These are phyloP conservation scores for Episyrphus balteatus DNA, from an alignment of 1,140 invertebrate species.

Conservation along the genomic window DNA sequence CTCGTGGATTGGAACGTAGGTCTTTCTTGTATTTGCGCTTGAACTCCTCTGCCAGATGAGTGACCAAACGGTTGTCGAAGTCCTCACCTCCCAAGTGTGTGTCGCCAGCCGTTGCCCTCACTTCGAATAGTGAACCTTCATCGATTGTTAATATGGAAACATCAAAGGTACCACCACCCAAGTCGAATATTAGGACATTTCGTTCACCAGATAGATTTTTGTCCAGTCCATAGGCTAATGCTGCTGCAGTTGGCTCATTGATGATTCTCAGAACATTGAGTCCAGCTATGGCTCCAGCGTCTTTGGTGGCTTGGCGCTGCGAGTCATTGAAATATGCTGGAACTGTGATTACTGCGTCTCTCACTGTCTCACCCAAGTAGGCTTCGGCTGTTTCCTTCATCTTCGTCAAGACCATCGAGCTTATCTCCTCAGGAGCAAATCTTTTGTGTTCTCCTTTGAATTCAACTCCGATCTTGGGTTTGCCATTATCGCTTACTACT, in stretches of 20 bases:
- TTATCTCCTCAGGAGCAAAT: slow-evolving; percentile 67
- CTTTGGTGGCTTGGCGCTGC: slow-evolving; percentile 53
- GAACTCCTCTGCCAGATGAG: slow-evolving; percentile 65
- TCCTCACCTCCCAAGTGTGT: slow-evolving; percentile 65
- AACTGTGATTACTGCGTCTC: slow-evolving; percentile 49
- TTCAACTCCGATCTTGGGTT: slow-evolving; percentile 59
- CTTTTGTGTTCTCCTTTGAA: slow-evolving; percentile 62
- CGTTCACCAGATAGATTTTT: slow-evolving; percentile 64
- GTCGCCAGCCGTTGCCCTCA: slow-evolving; percentile 64
- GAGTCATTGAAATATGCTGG: slow-evolving; percentile 55
- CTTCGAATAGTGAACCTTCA: slow-evolving; percentile 70
- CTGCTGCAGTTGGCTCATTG: slow-evolving; percentile 63
- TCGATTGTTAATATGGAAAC: slow-evolving; percentile 79
- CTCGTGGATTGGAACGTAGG: slow-evolving; percentile 58
- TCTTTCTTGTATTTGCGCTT: slow-evolving; percentile 76
- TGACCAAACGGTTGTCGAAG: slow-evolving; percentile 72
- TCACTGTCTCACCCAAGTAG: slow-evolving; percentile 58
- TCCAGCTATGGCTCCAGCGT: slow-evolving; percentile 54
- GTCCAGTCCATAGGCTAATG: slow-evolving; percentile 63
- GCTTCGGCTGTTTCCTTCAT: slow-evolving; percentile 75
- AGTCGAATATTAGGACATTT: slow-evolving; percentile 61
- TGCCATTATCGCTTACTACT: slow-evolving; percentile 51
- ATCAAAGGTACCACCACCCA: slow-evolving; percentile 68
- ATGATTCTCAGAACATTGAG: slow-evolving; percentile 58
- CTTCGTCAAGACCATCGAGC: slow-evolving; percentile 65